These are phyloP conservation scores for Notechis scutatus DNA, from an alignment of 2,113 vertebrate species.

Conservation along the genomic window DNA sequence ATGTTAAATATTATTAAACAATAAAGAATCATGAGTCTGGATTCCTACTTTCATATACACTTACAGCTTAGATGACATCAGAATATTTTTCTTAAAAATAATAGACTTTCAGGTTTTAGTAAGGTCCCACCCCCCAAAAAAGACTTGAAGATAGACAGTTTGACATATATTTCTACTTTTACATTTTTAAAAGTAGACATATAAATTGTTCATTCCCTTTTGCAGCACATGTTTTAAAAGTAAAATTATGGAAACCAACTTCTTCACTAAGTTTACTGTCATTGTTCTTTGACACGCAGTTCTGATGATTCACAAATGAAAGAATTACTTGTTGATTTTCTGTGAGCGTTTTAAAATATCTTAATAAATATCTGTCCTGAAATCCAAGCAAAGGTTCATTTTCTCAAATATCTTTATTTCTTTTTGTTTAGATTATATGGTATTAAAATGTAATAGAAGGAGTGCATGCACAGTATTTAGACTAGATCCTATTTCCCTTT, in stretches of 20 bases:
- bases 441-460: slow-evolving; percentile 43
- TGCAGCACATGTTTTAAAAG: not conserved
- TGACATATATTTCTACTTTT: no score
- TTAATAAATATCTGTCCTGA: slow-evolving; percentile 12
- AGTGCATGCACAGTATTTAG: slow-evolving; percentile 31
- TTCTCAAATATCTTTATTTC: slow-evolving; percentile 38
- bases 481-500: slow-evolving; percentile 39
- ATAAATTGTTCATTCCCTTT: not conserved
- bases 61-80: not conserved
- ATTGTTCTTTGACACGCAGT: not conserved
- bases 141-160: not conserved
- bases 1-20: not conserved
- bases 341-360: slow-evolving; percentile 23
- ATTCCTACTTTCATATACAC: not conserved
- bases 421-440: slow-evolving; percentile 53
- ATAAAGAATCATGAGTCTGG: not conserved
- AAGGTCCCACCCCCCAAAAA: not conserved
- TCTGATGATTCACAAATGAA: slow-evolving; percentile 28
- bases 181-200: not conserved
- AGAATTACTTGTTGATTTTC: slow-evolving; percentile 29
- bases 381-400: slow-evolving; percentile 49
- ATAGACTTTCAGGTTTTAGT: not conserved
- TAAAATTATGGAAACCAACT: not conserved
- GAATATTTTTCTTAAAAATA: not conserved
- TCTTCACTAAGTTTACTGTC: not conserved